phyloP scores from a whole-genome alignment of 2,797 vertebrate species.

The Liasis olivaceus region DNA sequence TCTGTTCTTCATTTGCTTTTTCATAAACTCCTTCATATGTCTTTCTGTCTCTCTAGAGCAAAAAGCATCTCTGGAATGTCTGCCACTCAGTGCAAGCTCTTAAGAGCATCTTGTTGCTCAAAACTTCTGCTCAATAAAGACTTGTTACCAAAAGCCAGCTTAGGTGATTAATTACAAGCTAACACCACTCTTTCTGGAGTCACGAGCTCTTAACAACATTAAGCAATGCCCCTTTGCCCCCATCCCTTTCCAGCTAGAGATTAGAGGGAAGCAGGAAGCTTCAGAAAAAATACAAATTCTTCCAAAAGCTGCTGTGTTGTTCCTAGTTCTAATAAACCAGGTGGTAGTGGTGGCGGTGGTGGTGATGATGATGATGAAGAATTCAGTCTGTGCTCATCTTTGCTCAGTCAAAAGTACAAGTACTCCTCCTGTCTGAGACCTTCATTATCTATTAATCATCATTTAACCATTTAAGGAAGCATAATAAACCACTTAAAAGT shows the following conservation, averaged over 20 bases:
- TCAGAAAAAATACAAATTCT: background rate
- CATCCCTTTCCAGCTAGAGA: constrained; percentile 48
- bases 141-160: constrained; percentile 74
- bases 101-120: background rate
- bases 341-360: too few relatives aligned
- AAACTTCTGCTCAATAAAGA: constrained; percentile 37
- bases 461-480: background rate
- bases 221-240: constrained; percentile 40
- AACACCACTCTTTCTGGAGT: constrained; percentile 68
- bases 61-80: constrained; percentile 40
- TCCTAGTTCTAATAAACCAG: background rate
- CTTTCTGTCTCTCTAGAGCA: background rate
- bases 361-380: background rate
- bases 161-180: constrained; percentile 78
- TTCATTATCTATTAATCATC: background rate
- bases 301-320: fast-evolving
- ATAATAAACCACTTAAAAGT: background rate
- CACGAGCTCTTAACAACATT: constrained; percentile 68
- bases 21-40: background rate
- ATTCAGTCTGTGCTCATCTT: background rate
- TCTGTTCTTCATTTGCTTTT: background rate
- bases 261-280: constrained; percentile 56
- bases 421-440: fast-evolving
- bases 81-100: constrained; percentile 27
- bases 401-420: background rate